Evolutionary conservation across 2,888 invertebrate species (phyloP), one percentile per base, ranked within the genome.

Genomic region (Xylota sylvarum): DNA sequence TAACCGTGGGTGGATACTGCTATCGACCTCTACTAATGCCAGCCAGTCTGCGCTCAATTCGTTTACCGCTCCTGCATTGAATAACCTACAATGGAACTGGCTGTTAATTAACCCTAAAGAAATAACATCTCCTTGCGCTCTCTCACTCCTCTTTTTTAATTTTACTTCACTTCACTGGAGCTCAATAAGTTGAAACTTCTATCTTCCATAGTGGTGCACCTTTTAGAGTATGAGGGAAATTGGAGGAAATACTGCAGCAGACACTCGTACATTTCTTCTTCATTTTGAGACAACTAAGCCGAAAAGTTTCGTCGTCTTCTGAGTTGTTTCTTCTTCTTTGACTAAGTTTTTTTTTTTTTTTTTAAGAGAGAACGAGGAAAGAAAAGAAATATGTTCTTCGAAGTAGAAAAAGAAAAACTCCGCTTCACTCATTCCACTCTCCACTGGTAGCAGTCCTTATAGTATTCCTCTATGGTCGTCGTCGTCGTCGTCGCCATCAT

Each of bases 101-200:
- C 72, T 86, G 82, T 77, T 82, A 86, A 82, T 86, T 82, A 82
- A 73, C 86, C 82, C 82, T 73, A 32, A 78, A 72, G 76, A 67
- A 77, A 70, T 80, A 80, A 80, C 80, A 65, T 52, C 84, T 55
- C 35, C 52, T 64, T 35, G 12, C 19, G 55, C 60, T 50, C 19
- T 9, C 14, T 9, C 17, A n/a, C 10, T 56, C 40, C 30, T 40
- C 48, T 80, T 23, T 74, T 58, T 73, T 77, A 55, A 55, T 69
- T 84, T 64, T 27, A 67, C 70, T 76, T 64, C 70, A 70, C 64
- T 72, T 67, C 55, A 78, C 48, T 78, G 77, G 56, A 82, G 50
- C 77, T 82, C 82, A 77, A 81, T 82, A 81, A 81, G 72, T 86
- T 73, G 23, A 58, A 43, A 69, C 23, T 52, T 30, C 50, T 62